phyloP scores from a whole-genome alignment of 2,113 vertebrate species.

The Hystrix brachyura region DNA sequence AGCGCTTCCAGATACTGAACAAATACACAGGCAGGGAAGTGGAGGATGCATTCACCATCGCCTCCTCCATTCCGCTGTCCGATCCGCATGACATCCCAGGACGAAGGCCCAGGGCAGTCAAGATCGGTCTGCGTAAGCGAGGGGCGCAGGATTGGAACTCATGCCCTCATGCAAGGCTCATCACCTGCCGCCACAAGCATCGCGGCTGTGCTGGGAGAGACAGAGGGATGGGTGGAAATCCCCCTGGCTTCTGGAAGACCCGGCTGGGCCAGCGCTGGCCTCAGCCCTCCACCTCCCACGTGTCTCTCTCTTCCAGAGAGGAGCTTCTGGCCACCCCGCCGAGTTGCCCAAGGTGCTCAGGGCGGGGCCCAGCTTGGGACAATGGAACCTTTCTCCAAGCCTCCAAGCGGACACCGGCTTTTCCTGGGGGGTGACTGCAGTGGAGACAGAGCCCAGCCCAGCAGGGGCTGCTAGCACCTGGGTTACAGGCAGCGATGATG shows the following conservation, averaged over 20 bases:
- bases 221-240: not conserved
- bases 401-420: constrained; percentile 48
- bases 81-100: not conserved
- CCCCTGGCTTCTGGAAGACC: not conserved
- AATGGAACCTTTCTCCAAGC: constrained; percentile 75
- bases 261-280: not conserved
- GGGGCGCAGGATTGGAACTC: not conserved
- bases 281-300: not conserved
- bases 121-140: not conserved
- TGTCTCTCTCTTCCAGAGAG: not conserved
- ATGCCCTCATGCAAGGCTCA: not conserved
- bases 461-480: not conserved
- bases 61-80: not conserved
- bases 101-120: not conserved
- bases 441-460: constrained; percentile 4
- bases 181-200: not conserved
- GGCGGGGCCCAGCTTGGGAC: constrained; percentile 6
- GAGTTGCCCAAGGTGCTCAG: not conserved
- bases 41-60: not conserved
- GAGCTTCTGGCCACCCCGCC: not conserved
- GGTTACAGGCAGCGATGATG: not conserved
- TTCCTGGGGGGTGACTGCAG: not conserved
- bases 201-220: not conserved
- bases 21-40: not conserved
- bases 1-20: not conserved